A percentile compares a stretch with the other conserved stretches of the same genome.
These are phyloP conservation scores for Leptinotarsa rubiginosa DNA, from an alignment of 2,888 invertebrate genomes.

Conservation along the genomic window DNA sequence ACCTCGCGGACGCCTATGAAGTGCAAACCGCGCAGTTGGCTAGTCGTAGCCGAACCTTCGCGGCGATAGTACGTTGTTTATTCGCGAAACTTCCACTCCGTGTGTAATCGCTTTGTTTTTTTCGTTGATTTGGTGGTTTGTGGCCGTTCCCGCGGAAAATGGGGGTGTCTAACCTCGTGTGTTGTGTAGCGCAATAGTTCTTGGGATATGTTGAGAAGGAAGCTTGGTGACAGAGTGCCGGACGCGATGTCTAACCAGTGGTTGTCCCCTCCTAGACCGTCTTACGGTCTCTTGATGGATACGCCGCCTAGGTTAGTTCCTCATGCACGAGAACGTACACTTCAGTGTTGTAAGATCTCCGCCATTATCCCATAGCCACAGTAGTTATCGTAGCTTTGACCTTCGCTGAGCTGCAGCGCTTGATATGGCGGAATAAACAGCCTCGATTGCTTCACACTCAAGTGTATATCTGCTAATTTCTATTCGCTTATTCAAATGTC, in stretches of 20 bases:
- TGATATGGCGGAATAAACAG: conserved; percentile 43
- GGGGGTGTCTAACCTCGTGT: not conserved
- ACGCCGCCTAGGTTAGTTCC: conserved; percentile 61
- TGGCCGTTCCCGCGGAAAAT: not conserved
- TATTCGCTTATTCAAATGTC: conserved; percentile 15
- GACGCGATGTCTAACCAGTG: conserved; percentile 49
- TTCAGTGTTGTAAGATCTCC: not conserved
- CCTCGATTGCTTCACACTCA: conserved; percentile 7
- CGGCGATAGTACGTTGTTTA: conserved; percentile 32
- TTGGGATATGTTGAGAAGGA: conserved; percentile 3
- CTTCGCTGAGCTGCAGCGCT: conserved; percentile 44
- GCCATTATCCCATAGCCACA: conserved; percentile 27
- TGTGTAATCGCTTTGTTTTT: conserved; percentile 24
- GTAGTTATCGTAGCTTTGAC: conserved; percentile 46
- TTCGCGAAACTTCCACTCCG: conserved; percentile 16
- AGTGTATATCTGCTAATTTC: conserved; percentile 1
- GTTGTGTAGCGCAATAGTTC: not conserved
- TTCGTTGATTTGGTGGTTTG: not conserved
- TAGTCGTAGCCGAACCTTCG: conserved; percentile 32
- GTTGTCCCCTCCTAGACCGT: conserved; percentile 51
- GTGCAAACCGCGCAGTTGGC: conserved; percentile 49
- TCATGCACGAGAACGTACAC: conserved; percentile 16
- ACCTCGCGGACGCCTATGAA: conserved; percentile 46
- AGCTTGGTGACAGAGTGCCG: conserved; percentile 12
- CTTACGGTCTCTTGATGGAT: conserved; percentile 59